Conservation (phyloP, 2,888 invertebrate species). For the Cyclophora albipunctata region DNA sequence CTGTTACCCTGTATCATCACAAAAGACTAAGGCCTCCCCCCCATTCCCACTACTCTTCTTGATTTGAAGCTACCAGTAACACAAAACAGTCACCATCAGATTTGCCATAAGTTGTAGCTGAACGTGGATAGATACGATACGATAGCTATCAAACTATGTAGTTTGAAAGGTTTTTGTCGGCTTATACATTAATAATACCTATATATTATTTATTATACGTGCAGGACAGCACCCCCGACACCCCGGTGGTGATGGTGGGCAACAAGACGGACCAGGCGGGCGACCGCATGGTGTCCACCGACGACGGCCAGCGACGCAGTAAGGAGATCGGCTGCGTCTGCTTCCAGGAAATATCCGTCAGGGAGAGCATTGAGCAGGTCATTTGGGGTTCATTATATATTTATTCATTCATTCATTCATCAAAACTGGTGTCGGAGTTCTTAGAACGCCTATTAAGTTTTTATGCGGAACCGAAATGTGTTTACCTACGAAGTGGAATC, state of each 20-base stretch:
- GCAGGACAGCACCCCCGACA: conserved; percentile 78
- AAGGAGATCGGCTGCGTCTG: conserved; percentile 87
- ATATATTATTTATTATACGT: too few species aligned
- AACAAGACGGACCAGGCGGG: conserved; percentile 86
- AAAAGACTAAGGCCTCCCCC: too few species aligned
- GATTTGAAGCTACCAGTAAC: too few species aligned
- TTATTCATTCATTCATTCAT: not conserved
- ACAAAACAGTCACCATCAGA: too few species aligned
- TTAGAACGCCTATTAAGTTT: not conserved
- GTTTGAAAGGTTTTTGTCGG: too few species aligned
- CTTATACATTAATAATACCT: too few species aligned
- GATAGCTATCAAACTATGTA: too few species aligned
- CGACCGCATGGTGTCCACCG: conserved; percentile 86
- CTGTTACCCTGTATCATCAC: too few species aligned
- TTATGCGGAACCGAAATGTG: not conserved
- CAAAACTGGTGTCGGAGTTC: not conserved
- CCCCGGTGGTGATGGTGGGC: conserved; percentile 87
- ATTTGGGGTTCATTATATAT: conserved; percentile 1
- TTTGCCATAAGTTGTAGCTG: too few species aligned
- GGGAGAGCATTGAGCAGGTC: conserved; percentile 89
- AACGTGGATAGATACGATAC: too few species aligned
- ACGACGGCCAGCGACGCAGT: conserved; percentile 83
- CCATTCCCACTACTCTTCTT: too few species aligned
- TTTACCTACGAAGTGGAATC: too few species aligned
- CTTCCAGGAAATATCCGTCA: conserved; percentile 89